These are phyloP conservation scores for Melanerpes formicivorus DNA, from an alignment of 2,113 vertebrate species.

Conservation along the genomic window DNA sequence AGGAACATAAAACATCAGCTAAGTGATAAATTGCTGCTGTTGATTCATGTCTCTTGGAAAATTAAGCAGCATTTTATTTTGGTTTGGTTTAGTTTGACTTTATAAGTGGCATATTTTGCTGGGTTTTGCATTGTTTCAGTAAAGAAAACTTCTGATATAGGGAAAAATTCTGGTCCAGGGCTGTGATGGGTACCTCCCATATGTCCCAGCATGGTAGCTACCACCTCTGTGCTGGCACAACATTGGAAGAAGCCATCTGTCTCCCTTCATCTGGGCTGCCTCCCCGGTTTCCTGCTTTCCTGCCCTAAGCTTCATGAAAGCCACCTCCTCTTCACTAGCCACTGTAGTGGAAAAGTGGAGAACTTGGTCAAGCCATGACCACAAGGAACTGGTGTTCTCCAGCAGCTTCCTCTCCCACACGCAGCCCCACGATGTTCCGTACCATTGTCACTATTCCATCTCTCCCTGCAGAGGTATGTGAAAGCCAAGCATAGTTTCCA, in stretches of 20 bases:
- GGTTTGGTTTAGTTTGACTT: not conserved
- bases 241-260: not conserved
- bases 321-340: not conserved
- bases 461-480: not conserved
- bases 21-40: not conserved
- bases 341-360: not conserved
- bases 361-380: not conserved
- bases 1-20: not conserved
- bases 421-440: fast-evolving
- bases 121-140: not conserved
- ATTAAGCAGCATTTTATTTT: not conserved
- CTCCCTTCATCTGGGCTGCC: not conserved
- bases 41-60: not conserved
- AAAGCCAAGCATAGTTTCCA: not conserved
- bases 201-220: not conserved
- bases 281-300: not conserved
- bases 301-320: not conserved
- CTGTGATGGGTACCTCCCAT: not conserved
- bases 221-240: not conserved
- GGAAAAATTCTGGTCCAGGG: not conserved
- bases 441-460: fast-evolving
- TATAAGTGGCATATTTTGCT: not conserved
- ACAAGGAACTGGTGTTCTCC: not conserved
- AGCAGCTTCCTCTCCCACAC: not conserved
- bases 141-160: not conserved